Percentiles rank a stretch among this genome's conserved stretches.
phyloP scores from a whole-genome alignment of 2,888 invertebrate genomes.

The Drosophila mulleri region DNA sequence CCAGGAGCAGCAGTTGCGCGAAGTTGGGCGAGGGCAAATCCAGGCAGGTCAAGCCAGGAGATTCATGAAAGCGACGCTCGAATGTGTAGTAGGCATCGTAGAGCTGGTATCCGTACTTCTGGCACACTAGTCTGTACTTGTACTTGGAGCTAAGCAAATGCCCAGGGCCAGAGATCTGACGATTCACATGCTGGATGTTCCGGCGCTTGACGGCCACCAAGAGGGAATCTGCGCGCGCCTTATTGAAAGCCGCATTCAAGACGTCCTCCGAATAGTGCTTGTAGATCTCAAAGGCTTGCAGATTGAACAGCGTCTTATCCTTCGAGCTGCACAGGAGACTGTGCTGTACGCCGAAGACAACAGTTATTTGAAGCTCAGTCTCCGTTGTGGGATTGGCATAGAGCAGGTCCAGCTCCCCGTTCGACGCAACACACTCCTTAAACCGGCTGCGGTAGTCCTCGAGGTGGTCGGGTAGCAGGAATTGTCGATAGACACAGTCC shows the following conservation, averaged over 20 bases:
- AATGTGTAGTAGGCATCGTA: slow-evolving; percentile 71
- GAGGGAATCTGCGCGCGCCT: slow-evolving; percentile 87
- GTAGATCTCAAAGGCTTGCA: slow-evolving; percentile 90
- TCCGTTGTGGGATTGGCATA: slow-evolving; percentile 75
- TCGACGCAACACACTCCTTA: slow-evolving; percentile 63
- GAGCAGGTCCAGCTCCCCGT: slow-evolving; percentile 62
- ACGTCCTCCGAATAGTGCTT: slow-evolving; percentile 89
- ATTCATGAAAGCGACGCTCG: slow-evolving; percentile 52
- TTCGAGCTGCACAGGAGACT: slow-evolving; percentile 88
- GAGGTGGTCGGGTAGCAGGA: slow-evolving; percentile 82
- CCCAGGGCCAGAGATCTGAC: slow-evolving; percentile 79
- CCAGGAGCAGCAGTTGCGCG: slow-evolving; percentile 86
- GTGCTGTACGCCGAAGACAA: slow-evolving; percentile 86
- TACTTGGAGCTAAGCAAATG: slow-evolving; percentile 85
- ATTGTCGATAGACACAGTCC: slow-evolving; percentile 41
- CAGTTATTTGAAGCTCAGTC: slow-evolving; percentile 73
- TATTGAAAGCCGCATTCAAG: slow-evolving; percentile 87
- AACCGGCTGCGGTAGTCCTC: slow-evolving; percentile 77
- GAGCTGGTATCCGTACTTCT: slow-evolving; percentile 76
- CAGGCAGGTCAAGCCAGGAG: slow-evolving; percentile 32
- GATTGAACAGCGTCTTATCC: slow-evolving; percentile 88
- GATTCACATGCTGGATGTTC: slow-evolving; percentile 76
- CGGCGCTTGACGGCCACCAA: slow-evolving; percentile 86
- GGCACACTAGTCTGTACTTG: slow-evolving; percentile 77
- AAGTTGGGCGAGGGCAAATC: slow-evolving; percentile 85